Evolutionary conservation across 2,888 invertebrate species (phyloP), one percentile per base, ranked within the genome.

Genomic region (Synanthedon tipuliformis): DNA sequence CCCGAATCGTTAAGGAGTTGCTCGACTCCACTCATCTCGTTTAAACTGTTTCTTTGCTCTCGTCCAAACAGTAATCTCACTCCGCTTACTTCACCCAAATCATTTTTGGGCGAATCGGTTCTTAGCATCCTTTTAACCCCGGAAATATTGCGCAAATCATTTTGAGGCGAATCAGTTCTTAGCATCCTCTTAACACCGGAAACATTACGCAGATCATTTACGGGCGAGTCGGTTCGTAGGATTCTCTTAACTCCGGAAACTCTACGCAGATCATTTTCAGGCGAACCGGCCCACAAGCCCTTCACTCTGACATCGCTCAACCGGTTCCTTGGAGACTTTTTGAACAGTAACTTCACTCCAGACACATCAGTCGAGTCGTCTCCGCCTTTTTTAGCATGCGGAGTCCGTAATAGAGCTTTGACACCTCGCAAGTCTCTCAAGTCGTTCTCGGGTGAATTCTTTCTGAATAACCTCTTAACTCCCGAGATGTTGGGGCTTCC

Each of bases 281-380:
- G 78, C 1, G 73, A 72, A 2, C 59, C 58, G 23, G 61, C 68
- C 51, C 81, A 83, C 11, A 80, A 59, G 50, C 70, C 69, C 52
- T 88, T 84, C 1, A 86, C 69, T 51, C 80, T 72, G 2, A 82
- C 71, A 53, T 80, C 70, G 15, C 69, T 71, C 18, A 81, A 59
- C 52, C 74, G 71, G 56, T 85, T 84, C 48, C 59, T 68, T 0
- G 83, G 82, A 2, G 78, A 72, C 48, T 62, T 71, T 1, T 67
- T 70, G 56, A 85, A 78, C 5, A 84, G 56, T 4, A 64, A 59
- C 56, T 85, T 88, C 0, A 88, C 72, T 1, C 88, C 88, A 0
- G 66, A 57, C 1, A 88, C 75, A 48, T 83, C 63, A 0, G 72
- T 74, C 52, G 88, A 59, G 56, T 88, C 87, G 56, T 88, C 82